Percentiles rank a stretch among this genome's conserved stretches.
Conservation (phyloP, 2,797 vertebrate genomes). For the Lutjanus argentimaculatus region DNA sequence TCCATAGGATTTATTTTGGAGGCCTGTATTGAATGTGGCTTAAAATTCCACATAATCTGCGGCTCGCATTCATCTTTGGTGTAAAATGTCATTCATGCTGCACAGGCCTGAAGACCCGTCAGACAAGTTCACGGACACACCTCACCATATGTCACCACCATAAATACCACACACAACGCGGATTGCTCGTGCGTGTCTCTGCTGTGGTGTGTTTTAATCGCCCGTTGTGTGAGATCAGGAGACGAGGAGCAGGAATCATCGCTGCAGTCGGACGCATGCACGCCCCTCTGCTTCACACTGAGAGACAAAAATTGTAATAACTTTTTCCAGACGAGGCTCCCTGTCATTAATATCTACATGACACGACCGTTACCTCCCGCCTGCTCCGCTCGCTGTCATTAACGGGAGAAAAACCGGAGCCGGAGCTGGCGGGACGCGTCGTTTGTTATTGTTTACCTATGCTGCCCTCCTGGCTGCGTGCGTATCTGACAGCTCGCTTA, state of each 20-base stretch:
- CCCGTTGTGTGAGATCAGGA: constrained; percentile 10
- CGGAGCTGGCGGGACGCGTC: constrained; percentile 57
- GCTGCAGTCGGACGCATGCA: constrained; percentile 59
- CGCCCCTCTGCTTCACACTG: constrained; percentile 67
- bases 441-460: constrained; percentile 89
- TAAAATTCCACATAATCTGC: constrained; percentile 68
- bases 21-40: constrained; percentile 61
- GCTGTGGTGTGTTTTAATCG: not conserved
- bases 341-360: not conserved
- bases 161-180: accelerated
- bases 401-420: not conserved
- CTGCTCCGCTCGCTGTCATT: not conserved
- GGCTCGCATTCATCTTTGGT: constrained; percentile 50
- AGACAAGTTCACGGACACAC: constrained; percentile 64
- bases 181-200: accelerated
- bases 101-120: constrained; percentile 56
- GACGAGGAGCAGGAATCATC: constrained; percentile 20
- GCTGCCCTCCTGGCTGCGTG: constrained; percentile 58
- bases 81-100: constrained; percentile 42
- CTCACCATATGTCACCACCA: not conserved
- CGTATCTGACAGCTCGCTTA: constrained; percentile 75
- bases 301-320: constrained; percentile 64
- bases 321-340: constrained; percentile 56
- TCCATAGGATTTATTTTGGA: constrained; percentile 62
- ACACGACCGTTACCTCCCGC: not conserved